phyloP scores from a whole-genome alignment of 2,797 vertebrate genomes.

The Chromis chromis region DNA sequence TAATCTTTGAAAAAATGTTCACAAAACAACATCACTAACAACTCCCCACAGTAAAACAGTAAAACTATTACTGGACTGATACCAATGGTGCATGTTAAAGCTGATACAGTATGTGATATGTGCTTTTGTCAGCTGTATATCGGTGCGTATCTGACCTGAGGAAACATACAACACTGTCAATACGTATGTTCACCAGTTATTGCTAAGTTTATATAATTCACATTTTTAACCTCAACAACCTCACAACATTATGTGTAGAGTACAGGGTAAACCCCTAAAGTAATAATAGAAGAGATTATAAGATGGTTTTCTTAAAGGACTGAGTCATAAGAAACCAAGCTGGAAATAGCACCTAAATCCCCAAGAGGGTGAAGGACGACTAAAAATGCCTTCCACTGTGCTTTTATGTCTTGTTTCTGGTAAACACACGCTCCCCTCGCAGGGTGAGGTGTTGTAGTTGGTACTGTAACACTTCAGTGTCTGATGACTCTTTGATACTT shows the following conservation, averaged over 20 bases:
- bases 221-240: conserved; percentile 49
- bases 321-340: conserved; percentile 59
- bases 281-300: conserved; percentile 70
- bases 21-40: conserved; percentile 31
- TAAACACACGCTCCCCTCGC: conserved; percentile 91
- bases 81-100: conserved; percentile 64
- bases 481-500: conserved; percentile 91
- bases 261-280: conserved; percentile 50
- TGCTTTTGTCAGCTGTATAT: conserved; percentile 59
- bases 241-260: conserved; percentile 63
- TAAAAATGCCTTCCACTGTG: conserved; percentile 15
- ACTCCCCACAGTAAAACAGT: conserved; percentile 35
- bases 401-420: conserved; percentile 92
- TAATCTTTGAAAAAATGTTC: background rate
- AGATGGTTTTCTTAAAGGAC: conserved; percentile 58
- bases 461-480: conserved; percentile 94
- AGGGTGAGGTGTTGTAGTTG: conserved; percentile 96
- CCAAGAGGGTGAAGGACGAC: conserved; percentile 32
- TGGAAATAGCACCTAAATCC: conserved; percentile 72
- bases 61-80: conserved; percentile 32
- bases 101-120: conserved; percentile 76
- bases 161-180: conserved; percentile 67
- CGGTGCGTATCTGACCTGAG: conserved; percentile 44
- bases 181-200: conserved; percentile 81
- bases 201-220: conserved; percentile 81